Percentiles rank a stretch among this genome's conserved stretches.
Conservation (phyloP, 2,797 vertebrate genomes). For the Mionectes olivaceus region DNA sequence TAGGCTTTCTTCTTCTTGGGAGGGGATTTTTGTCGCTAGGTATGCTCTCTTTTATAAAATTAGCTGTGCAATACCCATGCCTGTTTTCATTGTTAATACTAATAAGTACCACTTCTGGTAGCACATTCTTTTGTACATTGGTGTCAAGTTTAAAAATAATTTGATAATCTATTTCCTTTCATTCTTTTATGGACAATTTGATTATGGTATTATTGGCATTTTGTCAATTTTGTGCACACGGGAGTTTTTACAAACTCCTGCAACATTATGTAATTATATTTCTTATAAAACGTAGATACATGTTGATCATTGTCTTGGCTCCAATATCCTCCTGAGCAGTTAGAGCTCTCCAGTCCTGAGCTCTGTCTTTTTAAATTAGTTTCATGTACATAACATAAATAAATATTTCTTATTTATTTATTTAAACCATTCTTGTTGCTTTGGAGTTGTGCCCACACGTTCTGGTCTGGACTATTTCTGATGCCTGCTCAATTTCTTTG, state of each 20-base stretch:
- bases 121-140: background rate
- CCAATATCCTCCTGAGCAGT: background rate
- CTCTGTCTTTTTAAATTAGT: background rate
- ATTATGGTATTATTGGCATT: background rate
- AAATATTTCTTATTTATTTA: background rate
- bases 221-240: background rate
- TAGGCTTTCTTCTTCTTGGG: background rate
- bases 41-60: background rate
- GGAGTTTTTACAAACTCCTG: background rate
- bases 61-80: background rate
- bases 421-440: background rate
- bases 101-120: background rate
- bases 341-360: background rate
- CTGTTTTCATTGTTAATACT: background rate
- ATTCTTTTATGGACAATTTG: background rate
- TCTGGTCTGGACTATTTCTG: background rate
- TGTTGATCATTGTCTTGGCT: background rate
- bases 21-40: background rate
- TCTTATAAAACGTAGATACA: background rate
- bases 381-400: background rate
- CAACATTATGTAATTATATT: background rate
- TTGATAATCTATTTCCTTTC: background rate
- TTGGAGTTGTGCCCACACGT: background rate
- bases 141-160: background rate
- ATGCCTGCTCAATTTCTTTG: background rate